These are phyloP conservation scores for Hirtodrosophila cameraria DNA, from an alignment of 2,888 invertebrate species.

Conservation along the genomic window DNA sequence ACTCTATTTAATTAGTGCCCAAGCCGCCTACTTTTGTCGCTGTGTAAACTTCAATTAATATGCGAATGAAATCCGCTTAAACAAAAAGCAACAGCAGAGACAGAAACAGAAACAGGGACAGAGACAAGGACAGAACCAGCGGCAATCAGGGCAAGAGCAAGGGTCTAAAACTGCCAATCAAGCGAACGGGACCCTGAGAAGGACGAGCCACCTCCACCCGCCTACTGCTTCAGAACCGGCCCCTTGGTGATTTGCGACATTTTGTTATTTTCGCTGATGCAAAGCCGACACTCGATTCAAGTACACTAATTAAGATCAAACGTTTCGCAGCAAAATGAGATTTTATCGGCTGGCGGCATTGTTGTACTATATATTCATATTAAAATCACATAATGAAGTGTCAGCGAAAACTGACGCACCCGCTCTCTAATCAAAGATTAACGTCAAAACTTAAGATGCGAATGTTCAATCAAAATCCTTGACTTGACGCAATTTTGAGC, in stretches of 20 bases:
- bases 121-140: slow-evolving; percentile 6
- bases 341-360: slow-evolving; percentile 59
- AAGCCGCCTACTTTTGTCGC: slow-evolving; percentile 44
- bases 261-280: slow-evolving; percentile 76
- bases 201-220: not conserved
- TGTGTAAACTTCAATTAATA: slow-evolving; percentile 77
- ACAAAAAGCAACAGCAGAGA: slow-evolving; percentile 39
- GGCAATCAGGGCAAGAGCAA: slow-evolving; percentile 34
- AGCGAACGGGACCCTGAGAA: slow-evolving; percentile 29
- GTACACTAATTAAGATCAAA: slow-evolving; percentile 79
- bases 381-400: slow-evolving; percentile 77
- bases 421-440: slow-evolving; percentile 67
- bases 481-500: slow-evolving; percentile 18
- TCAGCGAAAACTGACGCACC: slow-evolving; percentile 61
- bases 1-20: slow-evolving; percentile 50
- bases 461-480: slow-evolving; percentile 71
- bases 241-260: slow-evolving; percentile 70
- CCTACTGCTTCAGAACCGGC: slow-evolving; percentile 1
- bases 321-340: slow-evolving; percentile 67
- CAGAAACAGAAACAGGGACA: slow-evolving; percentile 7
- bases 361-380: slow-evolving; percentile 66
- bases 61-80: slow-evolving; percentile 77
- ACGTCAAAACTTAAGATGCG: slow-evolving; percentile 73
- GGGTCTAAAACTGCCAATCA: slow-evolving; percentile 57
- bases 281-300: slow-evolving; percentile 72